Evolutionary conservation across 35 echinoderm and acorn worm species (phyloP), one percentile per base, ranked within the genome.

Genomic region (Anneissia japonica): DNA sequence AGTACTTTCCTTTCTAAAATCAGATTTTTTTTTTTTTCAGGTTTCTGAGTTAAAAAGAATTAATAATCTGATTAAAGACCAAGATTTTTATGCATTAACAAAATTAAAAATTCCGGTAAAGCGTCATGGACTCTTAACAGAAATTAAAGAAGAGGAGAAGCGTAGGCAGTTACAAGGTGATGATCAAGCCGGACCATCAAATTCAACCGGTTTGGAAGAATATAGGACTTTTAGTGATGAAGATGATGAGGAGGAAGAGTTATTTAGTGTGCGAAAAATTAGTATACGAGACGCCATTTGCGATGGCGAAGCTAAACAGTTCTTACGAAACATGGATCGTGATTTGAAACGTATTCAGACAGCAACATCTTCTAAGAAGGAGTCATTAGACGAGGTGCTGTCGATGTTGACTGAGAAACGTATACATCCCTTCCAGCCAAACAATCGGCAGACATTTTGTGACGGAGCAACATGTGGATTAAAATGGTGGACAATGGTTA

Each of bases 51-150:
- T 93, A 36, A 93, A 93, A 56, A 37, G 91, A 74, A 81, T 89
- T 74, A 93, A 93, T 78, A 93, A 93, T 39, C 86, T 93, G 2
- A 84, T 93, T 26, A 80, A 74, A 14, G 92, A 93, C 38, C 92
- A 93, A 79, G 92, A 93, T 81, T 93, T 93, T 81, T 86, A 76
- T 77, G 83, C 86, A 34, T 36, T 80, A 2, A 76, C 46, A 77
- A 89, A 64, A 30, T 79, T 93, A 32, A 93, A 93, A 89, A 75
- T 93, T 13, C 92, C 92, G 28, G 64, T 93, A 46, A 89, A 81
- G 78, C 82, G 46, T 31, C 41, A 89, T 40, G 92, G 92, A 64
- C 83, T 93, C 37, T 38, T 93, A 21, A 76, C 83, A 31, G 92
- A 93, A 84, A 37, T 81, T 38, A 39, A 81, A 1, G 87, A 90